A percentile compares a stretch with the other conserved stretches of the same genome.
Conservation (phyloP, 2,888 invertebrate species). For the Epistrophella euchroma region DNA sequence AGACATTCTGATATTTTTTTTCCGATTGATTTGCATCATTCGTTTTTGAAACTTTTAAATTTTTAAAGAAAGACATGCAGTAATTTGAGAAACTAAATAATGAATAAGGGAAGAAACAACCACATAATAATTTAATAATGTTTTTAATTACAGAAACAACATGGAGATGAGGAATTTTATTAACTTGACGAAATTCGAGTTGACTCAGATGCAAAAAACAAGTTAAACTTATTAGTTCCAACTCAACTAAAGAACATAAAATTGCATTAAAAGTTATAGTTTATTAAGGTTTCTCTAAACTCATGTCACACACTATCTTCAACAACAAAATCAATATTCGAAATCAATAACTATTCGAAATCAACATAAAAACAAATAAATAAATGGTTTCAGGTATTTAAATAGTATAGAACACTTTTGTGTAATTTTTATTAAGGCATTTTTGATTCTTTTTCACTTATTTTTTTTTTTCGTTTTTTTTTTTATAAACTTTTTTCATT, state of each 20-base stretch:
- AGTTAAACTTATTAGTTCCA: neutral
- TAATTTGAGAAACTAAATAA: no score
- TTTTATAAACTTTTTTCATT: conserved; percentile 32
- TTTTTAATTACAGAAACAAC: neutral
- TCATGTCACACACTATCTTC: conserved; percentile 22
- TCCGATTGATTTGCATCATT: no score
- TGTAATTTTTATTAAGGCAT: conserved; percentile 72
- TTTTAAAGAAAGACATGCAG: no score
- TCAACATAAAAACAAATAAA: conserved; percentile 27
- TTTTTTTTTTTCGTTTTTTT: conserved; percentile 47
- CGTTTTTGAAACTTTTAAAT: no score
- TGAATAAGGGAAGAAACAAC: neutral
- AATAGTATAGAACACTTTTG: conserved; percentile 66
- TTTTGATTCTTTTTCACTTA: conserved; percentile 40
- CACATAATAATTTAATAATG: no score
- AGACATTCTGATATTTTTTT: no score
- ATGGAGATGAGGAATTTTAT: neutral
- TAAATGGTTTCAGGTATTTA: conserved; percentile 62
- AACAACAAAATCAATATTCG: conserved; percentile 26
- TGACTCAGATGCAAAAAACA: neutral
- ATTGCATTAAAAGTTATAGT: neutral
- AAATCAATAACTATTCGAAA: conserved; percentile 10
- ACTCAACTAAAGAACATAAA: neutral
- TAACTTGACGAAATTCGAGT: neutral
- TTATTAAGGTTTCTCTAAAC: neutral